A percentile compares a stretch with the other conserved stretches of the same genome.
Evolutionary conservation across 2,113 vertebrate species (phyloP).

Genomic region (Copsychus sechellarum): DNA sequence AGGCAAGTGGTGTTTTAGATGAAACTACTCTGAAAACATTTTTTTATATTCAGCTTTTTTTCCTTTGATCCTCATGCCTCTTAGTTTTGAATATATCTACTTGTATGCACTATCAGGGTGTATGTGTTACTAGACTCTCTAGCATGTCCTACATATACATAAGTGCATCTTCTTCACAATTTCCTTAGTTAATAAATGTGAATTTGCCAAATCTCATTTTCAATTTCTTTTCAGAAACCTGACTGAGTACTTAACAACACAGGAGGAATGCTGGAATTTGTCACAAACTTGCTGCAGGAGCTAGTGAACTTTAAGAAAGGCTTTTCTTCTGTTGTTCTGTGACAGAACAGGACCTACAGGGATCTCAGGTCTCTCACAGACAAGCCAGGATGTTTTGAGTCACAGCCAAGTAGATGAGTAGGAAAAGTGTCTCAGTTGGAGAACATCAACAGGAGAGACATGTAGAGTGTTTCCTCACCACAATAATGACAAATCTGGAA

Average conservation of each 20-base stretch:
- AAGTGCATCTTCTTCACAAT: not conserved
- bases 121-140: not conserved
- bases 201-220: not conserved
- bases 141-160: not conserved
- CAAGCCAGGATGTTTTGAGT: not conserved
- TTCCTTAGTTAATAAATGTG: not conserved
- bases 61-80: not conserved
- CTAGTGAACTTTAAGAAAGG: not conserved
- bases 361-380: not conserved
- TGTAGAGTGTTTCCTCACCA: not conserved
- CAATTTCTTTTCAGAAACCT: not conserved
- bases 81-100: not conserved
- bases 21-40: not conserved
- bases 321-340: not conserved
- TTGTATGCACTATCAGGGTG: not conserved
- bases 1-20: not conserved
- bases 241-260: not conserved
- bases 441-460: not conserved
- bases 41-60: not conserved
- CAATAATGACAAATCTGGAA: not conserved
- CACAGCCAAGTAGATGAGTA: not conserved
- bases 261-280: not conserved
- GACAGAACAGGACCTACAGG: not conserved
- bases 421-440: not conserved
- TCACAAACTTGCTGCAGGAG: not conserved